phyloP scores from a whole-genome alignment of 2,113 vertebrate species.

The Sarotherodon lohbergeri region DNA sequence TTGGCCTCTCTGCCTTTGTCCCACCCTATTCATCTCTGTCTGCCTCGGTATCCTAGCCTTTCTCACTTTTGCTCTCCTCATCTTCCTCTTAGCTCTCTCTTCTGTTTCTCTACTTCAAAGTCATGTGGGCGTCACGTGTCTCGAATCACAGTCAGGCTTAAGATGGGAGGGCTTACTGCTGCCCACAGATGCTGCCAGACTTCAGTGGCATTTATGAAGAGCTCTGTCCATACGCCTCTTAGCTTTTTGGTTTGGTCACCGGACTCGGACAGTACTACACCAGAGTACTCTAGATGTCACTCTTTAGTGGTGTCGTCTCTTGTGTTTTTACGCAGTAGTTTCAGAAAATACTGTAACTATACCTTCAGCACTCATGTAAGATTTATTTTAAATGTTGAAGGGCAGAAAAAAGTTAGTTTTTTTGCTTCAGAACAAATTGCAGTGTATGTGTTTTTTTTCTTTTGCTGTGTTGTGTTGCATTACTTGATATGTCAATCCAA shows the following conservation, averaged over 20 bases:
- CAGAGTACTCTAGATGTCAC: neutral
- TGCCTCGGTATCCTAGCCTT: slow-evolving; percentile 23
- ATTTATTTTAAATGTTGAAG: neutral
- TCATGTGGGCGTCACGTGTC: slow-evolving; percentile 16
- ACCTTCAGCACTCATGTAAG: neutral
- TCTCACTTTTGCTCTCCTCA: neutral
- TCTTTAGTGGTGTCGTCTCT: neutral
- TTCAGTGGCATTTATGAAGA: slow-evolving; percentile 27
- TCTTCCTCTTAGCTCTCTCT: neutral
- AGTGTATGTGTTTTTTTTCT: neutral
- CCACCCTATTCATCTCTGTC: slow-evolving; percentile 35
- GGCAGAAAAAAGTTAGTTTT: neutral
- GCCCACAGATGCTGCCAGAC: slow-evolving; percentile 18
- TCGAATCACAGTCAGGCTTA: slow-evolving; percentile 30
- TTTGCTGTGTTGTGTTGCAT: neutral
- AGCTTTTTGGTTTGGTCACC: neutral
- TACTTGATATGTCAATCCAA: neutral
- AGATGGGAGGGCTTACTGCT: slow-evolving; percentile 20
- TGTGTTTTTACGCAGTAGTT: neutral
- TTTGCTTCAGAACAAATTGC: neutral
- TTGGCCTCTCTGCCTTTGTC: slow-evolving; percentile 20
- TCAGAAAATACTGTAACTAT: neutral
- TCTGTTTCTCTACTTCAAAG: slow-evolving; percentile 24
- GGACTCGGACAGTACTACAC: neutral
- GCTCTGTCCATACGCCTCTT: neutral